Conservation (phyloP, 2,797 vertebrate genomes). For the Poecilia picta region DNA sequence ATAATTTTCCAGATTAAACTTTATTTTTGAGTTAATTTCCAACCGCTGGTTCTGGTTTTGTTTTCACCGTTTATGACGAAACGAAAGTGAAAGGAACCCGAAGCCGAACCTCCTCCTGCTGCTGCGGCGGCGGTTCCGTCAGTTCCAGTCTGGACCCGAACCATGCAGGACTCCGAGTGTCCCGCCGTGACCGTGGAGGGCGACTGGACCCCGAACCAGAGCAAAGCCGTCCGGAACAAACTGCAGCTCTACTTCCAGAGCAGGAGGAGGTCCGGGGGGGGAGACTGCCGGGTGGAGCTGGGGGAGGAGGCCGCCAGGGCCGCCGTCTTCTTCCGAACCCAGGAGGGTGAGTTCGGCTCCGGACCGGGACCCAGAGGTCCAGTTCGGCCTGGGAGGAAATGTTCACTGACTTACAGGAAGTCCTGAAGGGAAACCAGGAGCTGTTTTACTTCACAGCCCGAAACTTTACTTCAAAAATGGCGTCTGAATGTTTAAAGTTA, state of each 20-base stretch:
- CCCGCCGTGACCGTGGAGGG: constrained; percentile 63
- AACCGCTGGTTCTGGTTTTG: neutral
- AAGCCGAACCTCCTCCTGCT: neutral
- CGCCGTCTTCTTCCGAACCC: constrained; percentile 57
- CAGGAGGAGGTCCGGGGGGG: constrained; percentile 72
- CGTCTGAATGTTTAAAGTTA: neutral
- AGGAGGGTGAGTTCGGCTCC: constrained; percentile 59
- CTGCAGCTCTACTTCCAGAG: constrained; percentile 78
- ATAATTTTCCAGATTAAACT: neutral
- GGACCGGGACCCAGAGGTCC: neutral
- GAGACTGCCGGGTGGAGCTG: constrained; percentile 70
- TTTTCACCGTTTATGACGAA: neutral
- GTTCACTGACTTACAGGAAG: too few species aligned
- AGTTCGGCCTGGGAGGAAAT: neutral
- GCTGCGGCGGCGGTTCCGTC: neutral
- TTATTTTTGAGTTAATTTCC: neutral
- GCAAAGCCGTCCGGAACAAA: constrained; percentile 59
- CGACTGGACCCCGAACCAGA: constrained; percentile 46
- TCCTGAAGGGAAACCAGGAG: neutral
- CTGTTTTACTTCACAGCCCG: neutral
- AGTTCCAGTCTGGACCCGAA: neutral
- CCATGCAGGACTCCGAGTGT: constrained; percentile 6
- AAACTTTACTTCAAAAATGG: neutral
- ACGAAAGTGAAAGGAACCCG: constrained; percentile 50
- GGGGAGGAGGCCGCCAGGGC: constrained; percentile 43